Evolutionary conservation across 2,888 invertebrate genomes (phyloP).

Genomic region (Noctua janthina): DNA sequence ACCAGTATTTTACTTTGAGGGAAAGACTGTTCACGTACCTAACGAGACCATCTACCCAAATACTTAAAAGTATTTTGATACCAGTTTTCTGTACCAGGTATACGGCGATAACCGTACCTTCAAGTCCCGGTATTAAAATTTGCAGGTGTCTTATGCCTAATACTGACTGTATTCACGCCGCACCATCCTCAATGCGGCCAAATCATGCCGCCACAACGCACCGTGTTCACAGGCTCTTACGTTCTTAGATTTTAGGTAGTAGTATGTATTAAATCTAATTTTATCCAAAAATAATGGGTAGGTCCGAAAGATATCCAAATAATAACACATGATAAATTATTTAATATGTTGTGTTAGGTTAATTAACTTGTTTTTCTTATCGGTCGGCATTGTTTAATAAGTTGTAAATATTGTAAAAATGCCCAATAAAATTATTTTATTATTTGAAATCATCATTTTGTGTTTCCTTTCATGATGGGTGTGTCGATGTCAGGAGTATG

Average conservation of each 20-base stretch:
- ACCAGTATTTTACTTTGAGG: no score
- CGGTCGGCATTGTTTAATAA: constrained; percentile 30
- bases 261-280: not conserved
- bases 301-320: constrained; percentile 11
- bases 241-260: not conserved
- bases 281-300: not conserved
- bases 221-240: no score
- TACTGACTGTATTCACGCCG: no score
- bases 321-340: constrained; percentile 16
- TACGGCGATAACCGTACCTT: no score
- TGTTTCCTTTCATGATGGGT: constrained; percentile 5
- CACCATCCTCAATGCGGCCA: no score
- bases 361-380: constrained; percentile 2
- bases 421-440: constrained; percentile 50
- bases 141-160: no score
- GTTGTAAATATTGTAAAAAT: constrained; percentile 62
- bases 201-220: no score
- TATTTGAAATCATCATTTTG: constrained; percentile 41
- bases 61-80: no score
- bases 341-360: constrained; percentile 12
- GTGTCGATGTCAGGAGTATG: not conserved
- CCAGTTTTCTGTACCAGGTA: no score
- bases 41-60: no score
- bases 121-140: no score
- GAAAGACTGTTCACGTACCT: no score